Percentiles rank a stretch among this genome's conserved stretches.
phyloP scores from a whole-genome alignment of 2,888 invertebrate species.

The Dysmachus trigonus region DNA sequence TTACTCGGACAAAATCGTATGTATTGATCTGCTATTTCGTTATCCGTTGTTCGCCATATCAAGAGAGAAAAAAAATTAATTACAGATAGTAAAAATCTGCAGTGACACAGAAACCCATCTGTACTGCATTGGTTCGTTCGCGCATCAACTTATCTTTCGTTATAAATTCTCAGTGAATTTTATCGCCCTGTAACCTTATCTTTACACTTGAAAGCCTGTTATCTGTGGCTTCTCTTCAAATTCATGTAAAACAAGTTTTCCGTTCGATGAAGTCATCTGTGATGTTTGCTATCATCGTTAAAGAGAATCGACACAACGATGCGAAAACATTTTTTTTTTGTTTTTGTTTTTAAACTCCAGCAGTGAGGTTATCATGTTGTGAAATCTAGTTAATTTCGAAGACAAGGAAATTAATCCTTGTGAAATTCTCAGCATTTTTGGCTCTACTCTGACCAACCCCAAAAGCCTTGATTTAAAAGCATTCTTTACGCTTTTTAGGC shows the following conservation, averaged over 20 bases:
- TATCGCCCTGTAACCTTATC: neutral
- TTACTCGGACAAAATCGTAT: neutral
- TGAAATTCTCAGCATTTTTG: neutral
- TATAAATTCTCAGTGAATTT: neutral
- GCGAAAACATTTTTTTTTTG: too few species aligned
- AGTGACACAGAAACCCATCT: neutral
- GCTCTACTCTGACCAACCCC: neutral
- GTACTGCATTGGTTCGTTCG: neutral
- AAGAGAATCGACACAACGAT: neutral
- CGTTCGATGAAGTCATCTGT: neutral
- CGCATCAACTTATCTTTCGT: neutral
- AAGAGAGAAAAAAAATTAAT: neutral
- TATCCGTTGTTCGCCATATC: neutral
- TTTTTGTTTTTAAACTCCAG: neutral
- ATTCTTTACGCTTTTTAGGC: neutral
- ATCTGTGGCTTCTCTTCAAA: neutral
- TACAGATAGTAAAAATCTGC: neutral
- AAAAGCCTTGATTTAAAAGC: neutral
- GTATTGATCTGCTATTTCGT: neutral
- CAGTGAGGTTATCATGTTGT: neutral
- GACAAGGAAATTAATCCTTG: neutral
- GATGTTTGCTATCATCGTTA: neutral
- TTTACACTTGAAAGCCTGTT: neutral
- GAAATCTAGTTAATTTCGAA: neutral
- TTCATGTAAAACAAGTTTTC: neutral